Conservation (phyloP, 1,140 invertebrate species). For the Rhysida immarginata region DNA sequence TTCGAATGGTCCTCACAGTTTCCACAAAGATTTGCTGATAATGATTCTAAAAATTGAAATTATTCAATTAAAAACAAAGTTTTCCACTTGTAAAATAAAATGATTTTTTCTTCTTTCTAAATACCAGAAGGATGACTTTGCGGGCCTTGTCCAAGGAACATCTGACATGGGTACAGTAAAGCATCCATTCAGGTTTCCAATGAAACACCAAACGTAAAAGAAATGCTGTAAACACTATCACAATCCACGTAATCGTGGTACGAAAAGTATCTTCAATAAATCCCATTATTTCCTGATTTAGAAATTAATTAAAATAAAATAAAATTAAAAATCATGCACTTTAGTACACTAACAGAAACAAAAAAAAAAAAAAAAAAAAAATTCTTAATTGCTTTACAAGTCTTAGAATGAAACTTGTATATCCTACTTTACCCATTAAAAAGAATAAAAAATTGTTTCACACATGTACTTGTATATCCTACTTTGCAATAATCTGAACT, state of each 20-base stretch:
- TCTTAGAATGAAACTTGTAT: too few relatives aligned
- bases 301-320: too few relatives aligned
- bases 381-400: too few relatives aligned
- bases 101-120: neutral
- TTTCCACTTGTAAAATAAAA: neutral
- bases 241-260: conserved; percentile 40
- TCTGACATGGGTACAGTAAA: conserved; percentile 51
- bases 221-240: conserved; percentile 50
- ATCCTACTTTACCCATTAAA: too few relatives aligned
- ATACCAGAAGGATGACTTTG: conserved; percentile 56
- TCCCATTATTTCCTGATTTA: conserved; percentile 46
- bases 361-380: too few relatives aligned
- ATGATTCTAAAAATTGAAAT: conserved; percentile 7
- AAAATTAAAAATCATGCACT: too few relatives aligned
- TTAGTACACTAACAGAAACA: too few relatives aligned
- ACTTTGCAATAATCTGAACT: too few relatives aligned
- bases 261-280: conserved; percentile 37
- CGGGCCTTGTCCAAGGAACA: conserved; percentile 55
- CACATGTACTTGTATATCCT: too few relatives aligned
- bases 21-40: conserved; percentile 9
- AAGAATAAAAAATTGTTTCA: too few relatives aligned
- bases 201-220: conserved; percentile 62
- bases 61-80: neutral
- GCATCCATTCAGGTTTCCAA: conserved; percentile 65
- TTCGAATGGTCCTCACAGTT: neutral